Percentiles rank a stretch among this genome's conserved stretches.
phyloP scores from a whole-genome alignment of 2,113 vertebrate species.

The Oncorhynchus masou region DNA sequence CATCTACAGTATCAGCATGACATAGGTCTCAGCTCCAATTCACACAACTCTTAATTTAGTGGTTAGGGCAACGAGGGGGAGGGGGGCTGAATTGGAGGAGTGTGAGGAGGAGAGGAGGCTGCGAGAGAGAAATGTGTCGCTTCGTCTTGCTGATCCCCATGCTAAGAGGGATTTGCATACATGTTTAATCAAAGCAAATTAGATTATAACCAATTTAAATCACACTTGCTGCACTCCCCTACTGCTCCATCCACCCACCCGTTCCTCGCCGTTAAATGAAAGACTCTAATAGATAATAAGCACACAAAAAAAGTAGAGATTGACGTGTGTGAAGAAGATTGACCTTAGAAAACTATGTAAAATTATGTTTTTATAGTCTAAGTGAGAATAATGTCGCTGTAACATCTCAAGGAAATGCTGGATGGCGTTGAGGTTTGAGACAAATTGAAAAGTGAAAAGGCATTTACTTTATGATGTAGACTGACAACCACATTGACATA shows the following conservation, averaged over 20 bases:
- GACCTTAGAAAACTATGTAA: background rate
- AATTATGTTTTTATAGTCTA: background rate
- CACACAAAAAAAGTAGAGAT: background rate
- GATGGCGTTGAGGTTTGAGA: too few species aligned
- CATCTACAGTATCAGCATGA: conserved; percentile 23
- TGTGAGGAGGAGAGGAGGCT: conserved; percentile 13
- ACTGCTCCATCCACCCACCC: conserved; percentile 70
- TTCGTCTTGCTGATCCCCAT: conserved; percentile 61
- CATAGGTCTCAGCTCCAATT: conserved; percentile 29
- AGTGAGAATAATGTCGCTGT: too few species aligned
- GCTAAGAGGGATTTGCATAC: conserved; percentile 80
- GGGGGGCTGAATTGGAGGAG: conserved; percentile 24
- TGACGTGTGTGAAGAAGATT: background rate
- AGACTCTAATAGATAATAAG: conserved; percentile 48
- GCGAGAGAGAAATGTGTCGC: conserved; percentile 53
- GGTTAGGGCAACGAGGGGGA: background rate
- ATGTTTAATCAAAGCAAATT: conserved; percentile 85
- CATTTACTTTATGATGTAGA: too few species aligned
- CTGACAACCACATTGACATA: too few species aligned
- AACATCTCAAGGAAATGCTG: too few species aligned
- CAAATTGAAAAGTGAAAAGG: too few species aligned
- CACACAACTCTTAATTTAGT: conserved; percentile 31
- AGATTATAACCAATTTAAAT: conserved; percentile 82
- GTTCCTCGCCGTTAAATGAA: conserved; percentile 72
- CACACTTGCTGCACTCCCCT: conserved; percentile 72